Percentiles rank a stretch among this genome's conserved stretches.
phyloP scores from a whole-genome alignment of 2,797 vertebrate genomes.

The Dendrocincla fuliginosa region DNA sequence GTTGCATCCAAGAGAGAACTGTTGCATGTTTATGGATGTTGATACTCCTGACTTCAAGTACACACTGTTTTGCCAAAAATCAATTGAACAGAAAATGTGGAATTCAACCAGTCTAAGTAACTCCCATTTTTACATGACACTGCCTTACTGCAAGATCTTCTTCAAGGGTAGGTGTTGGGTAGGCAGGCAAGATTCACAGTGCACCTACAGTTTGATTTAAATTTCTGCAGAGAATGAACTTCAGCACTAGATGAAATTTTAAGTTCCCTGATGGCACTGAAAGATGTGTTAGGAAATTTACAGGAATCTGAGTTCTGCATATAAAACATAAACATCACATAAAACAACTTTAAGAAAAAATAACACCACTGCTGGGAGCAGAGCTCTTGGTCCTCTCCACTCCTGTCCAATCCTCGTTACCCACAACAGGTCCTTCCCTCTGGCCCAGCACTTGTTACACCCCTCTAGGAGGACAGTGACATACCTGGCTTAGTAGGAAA shows the following conservation, averaged over 20 bases:
- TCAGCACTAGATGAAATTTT: not conserved
- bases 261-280: not conserved
- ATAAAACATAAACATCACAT: not conserved
- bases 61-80: not conserved
- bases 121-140: not conserved
- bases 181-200: not conserved
- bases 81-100: not conserved
- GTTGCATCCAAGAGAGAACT: not conserved
- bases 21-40: not conserved
- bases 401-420: not conserved
- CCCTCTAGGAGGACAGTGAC: not conserved
- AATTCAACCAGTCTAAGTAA: not conserved
- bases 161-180: not conserved
- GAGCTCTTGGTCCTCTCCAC: not conserved
- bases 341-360: not conserved
- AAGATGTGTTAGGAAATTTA: not conserved
- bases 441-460: not conserved
- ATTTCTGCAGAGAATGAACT: not conserved
- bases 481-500: not conserved
- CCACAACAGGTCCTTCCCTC: not conserved
- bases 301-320: not conserved
- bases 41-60: not conserved
- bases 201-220: not conserved
- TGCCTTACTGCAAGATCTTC: not conserved
- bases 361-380: not conserved